Evolutionary conservation across 2,113 vertebrate species (phyloP).

Genomic region (Sitta europaea): DNA sequence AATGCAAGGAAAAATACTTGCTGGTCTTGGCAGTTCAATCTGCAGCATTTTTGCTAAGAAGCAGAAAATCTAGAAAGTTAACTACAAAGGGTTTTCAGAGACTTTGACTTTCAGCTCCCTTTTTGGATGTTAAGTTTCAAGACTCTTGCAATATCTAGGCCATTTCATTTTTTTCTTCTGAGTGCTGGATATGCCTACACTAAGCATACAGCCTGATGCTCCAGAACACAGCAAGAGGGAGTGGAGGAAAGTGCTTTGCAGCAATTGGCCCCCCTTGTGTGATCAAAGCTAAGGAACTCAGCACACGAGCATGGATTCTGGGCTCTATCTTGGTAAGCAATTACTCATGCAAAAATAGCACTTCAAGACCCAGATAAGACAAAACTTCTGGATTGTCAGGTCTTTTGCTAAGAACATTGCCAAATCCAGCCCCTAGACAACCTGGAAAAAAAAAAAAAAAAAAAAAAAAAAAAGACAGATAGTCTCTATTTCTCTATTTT

Average conservation of each 20-base stretch:
- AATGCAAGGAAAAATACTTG: slow-evolving; percentile 3
- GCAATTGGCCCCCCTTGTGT: neutral
- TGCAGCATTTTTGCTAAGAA: slow-evolving; percentile 22
- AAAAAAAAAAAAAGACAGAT: too few relatives aligned
- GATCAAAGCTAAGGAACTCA: neutral
- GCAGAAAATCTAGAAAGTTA: neutral
- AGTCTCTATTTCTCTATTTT: accelerated
- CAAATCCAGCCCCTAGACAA: neutral
- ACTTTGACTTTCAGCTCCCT: neutral
- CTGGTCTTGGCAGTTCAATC: neutral
- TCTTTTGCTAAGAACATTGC: neutral
- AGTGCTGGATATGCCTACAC: neutral
- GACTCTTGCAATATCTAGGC: neutral
- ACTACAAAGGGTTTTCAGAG: neutral
- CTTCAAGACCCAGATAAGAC: neutral
- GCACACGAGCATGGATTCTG: neutral
- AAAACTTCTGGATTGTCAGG: neutral
- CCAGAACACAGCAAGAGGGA: neutral
- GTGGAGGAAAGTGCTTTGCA: neutral
- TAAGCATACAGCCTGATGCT: neutral
- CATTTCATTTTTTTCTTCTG: neutral
- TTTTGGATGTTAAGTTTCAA: slow-evolving; percentile 15
- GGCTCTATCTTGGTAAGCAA: neutral
- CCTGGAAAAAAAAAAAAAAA: neutral
- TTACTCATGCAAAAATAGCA: neutral